A percentile compares a stretch with the other conserved stretches of the same genome.
Conservation (phyloP, 2,888 invertebrate species). For the Lochmaea crataegi region DNA sequence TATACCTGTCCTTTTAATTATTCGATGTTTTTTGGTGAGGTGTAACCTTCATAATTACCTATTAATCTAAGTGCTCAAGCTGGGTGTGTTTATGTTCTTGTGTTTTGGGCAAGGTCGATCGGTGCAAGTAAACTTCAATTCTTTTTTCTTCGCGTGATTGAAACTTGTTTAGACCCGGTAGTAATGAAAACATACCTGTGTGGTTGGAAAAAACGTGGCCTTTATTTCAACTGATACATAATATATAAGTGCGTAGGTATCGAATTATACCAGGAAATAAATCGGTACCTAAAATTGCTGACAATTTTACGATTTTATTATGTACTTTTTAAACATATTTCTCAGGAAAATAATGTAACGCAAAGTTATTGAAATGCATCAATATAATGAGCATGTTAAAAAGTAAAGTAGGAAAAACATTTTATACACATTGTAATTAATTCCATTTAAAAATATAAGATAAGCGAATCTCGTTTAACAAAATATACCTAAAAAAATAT, state of each 20-base stretch:
- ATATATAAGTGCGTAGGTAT: not conserved
- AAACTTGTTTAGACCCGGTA: slow-evolving; percentile 1
- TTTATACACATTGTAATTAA: no score
- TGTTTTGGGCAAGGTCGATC: not conserved
- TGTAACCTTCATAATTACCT: not conserved
- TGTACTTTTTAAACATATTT: not conserved
- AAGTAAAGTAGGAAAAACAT: no score
- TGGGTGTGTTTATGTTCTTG: not conserved
- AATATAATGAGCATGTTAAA: no score
- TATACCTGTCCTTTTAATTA: no score
- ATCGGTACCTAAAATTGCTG: not conserved
- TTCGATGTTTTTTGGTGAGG: not conserved
- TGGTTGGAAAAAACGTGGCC: not conserved
- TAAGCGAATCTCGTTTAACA: no score
- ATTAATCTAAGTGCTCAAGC: not conserved
- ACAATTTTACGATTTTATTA: not conserved
- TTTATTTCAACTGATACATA: not conserved
- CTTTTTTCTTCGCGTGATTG: not conserved
- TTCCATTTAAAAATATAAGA: no score
- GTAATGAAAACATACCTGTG: not conserved
- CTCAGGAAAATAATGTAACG: no score
- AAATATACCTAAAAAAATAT: no score
- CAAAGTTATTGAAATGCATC: no score
- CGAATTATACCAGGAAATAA: not conserved
- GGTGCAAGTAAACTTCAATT: not conserved